Base-by-base conservation (phyloP, 2,797 vertebrate species). In the Mico argentatus region DNA sequence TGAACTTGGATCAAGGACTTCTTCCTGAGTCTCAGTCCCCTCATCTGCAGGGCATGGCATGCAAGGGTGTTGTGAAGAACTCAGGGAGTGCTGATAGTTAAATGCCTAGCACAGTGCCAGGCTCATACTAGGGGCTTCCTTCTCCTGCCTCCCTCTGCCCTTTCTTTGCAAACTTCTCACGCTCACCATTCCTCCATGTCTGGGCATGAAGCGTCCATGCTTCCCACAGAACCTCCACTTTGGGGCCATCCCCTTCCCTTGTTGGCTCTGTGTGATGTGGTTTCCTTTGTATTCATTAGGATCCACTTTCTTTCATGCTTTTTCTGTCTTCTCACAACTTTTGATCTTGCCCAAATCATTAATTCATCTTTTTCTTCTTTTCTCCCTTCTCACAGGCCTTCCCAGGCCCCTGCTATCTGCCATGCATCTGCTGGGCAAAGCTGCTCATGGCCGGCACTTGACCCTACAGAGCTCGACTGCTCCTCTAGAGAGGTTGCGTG, bases 321-420 rank as follows among this genome's bases (percentile, higher is more conserved):
- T 72, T 48, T 86, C 92, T 81, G 22, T 90, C 48, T 73, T 88
- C 77, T 67, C 10, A 5, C 12, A 90, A 27, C 50, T 52, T 55
- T 59, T 19, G n/a, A 57, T 90, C 67, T 52, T 92, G 91, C 73
- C 93, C 83, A 67, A 67, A 70, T 82, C 26, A 41, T 82, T 82
- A 81, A 72, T 88, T 93, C 90, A 57, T 19, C 33, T 27, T 77
- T 76, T 80, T 70, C 70, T 90, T 57, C 33, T 84, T 93, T 19
- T 44, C 50, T 83, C 22, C 33, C 44, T 95, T 84, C 81, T 93
- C 11, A 15, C 13, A 48, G 39, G 67, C 44, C 41, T 84, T 36
- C 87, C 75, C 72, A 67, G 89, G 52, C 11, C n/a, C 77, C 44
- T 81, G 59, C 33, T 55, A 19, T 10, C n/a, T 55, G 67, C 67